phyloP scores from a whole-genome alignment of 2,113 vertebrate genomes.

The Sporophila hypoxantha region DNA sequence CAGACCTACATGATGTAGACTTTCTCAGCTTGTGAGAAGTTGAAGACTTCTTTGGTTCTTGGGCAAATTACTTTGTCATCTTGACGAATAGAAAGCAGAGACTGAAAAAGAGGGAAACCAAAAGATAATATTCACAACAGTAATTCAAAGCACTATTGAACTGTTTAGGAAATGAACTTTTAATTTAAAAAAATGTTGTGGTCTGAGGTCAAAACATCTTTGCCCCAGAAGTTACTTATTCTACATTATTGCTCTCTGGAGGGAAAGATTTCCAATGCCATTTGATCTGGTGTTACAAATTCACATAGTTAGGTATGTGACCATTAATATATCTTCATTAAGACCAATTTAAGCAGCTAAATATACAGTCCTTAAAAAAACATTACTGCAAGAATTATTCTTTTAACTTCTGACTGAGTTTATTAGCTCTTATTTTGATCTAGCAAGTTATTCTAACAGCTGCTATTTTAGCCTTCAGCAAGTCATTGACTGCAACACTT shows the following conservation, averaged over 20 bases:
- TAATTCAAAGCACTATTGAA: not conserved
- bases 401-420: not conserved
- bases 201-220: not conserved
- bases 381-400: not conserved
- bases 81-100: conserved; percentile 97
- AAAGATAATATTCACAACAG: not conserved
- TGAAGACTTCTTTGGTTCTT: conserved; percentile 99
- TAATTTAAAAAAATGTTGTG: not conserved
- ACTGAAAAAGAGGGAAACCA: conserved; percentile 70
- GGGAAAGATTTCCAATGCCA: not conserved
- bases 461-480: not conserved
- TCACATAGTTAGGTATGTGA: not conserved
- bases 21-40: conserved; percentile 99
- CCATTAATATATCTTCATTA: not conserved
- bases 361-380: not conserved
- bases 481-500: conserved; percentile 53
- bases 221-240: not conserved
- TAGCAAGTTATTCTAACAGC: not conserved
- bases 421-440: not conserved
- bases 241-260: not conserved
- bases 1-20: conserved; percentile 96
- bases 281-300: not conserved
- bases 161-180: not conserved
- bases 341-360: not conserved
- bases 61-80: conserved; percentile 98